These are phyloP conservation scores for Coregonus sp. DNA, from an alignment of 2,797 vertebrate genomes.

Conservation along the genomic window DNA sequence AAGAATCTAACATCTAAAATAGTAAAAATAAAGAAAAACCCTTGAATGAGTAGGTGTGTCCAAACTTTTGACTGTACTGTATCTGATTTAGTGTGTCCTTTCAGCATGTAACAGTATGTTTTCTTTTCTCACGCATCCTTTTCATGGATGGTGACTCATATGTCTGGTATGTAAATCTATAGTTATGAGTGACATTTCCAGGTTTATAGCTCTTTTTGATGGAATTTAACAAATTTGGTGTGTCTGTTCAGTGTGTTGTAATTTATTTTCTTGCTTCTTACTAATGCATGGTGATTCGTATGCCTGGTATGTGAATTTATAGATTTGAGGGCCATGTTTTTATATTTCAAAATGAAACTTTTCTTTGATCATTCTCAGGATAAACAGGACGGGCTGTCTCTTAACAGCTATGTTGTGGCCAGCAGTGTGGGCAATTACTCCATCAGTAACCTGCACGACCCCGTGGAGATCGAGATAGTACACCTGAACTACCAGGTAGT, in stretches of 20 bases:
- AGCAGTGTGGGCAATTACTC: conserved; percentile 90
- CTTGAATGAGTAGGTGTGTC: too few species aligned
- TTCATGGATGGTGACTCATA: too few species aligned
- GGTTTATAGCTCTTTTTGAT: too few species aligned
- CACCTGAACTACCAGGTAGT: conserved; percentile 81
- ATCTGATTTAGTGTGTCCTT: neutral
- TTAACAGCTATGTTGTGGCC: conserved; percentile 94
- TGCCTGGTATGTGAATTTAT: neutral
- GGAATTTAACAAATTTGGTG: too few species aligned
- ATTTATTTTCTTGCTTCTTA: neutral
- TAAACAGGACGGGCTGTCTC: conserved; percentile 52
- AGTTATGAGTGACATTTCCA: too few species aligned
- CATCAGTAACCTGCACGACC: conserved; percentile 81
- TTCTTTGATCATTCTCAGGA: conserved; percentile 49
- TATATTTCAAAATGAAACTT: neutral
- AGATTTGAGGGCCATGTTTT: neutral
- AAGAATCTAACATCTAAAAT: too few species aligned
- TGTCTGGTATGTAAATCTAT: too few species aligned
- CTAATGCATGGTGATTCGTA: neutral
- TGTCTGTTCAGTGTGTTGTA: too few species aligned
- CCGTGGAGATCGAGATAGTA: conserved; percentile 84
- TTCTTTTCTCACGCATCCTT: too few species aligned
- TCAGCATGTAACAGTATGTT: too few species aligned
- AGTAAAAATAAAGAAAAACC: too few species aligned
- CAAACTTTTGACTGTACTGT: too few species aligned